Base-by-base conservation (phyloP, 2,797 vertebrate species). In the Galagoides demidoff region DNA sequence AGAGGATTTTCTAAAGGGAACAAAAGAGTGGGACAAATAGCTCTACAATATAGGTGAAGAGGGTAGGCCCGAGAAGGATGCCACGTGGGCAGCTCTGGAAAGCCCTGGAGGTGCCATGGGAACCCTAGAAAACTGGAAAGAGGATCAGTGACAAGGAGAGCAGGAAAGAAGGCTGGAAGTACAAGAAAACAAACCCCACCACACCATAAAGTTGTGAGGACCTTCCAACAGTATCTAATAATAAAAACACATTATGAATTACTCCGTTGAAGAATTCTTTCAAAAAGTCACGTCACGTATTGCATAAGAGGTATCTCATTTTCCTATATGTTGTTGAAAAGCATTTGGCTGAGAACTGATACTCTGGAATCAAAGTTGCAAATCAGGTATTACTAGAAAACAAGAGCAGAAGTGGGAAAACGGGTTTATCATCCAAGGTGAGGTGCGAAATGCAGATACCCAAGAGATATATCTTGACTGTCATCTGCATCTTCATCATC, bases 341-440 rank as follows among this genome's bases (percentile, higher is more conserved):
- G 5, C 25, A 91, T 90, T 94, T 84, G 79, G 27, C 66, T 79
- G 52, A 95, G 39, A 89, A 83, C 22, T 49, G 43, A 95, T 85
- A 73, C 14, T 66, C n/a, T 84, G 52, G 59, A 92, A 89, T 12
- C 77, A 83, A 92, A 94, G 68, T 68, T 90, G 55, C 63, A 79
- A 93, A 93, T 93, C 90, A 85, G 82, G 77, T 78, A 76, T 90
- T 78, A 93, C 49, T 37, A 78, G 84, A 84, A 86, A 93, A 79
- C 39, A 89, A 68, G 25, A 95, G 19, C 34, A 14, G 49, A 93
- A 94, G 29, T 82, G 37, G 82, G 57, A 93, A 90, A 97, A 90
- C 90, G 76, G 52, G 85, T 97, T 93, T 85, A 70, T 88, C 52
- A 78, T 82, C n/a, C 37, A 85, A 79, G 64, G n/a, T 89, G 68